Base-by-base conservation (phyloP, 2,113 vertebrate species). In the Helogale parvula region DNA sequence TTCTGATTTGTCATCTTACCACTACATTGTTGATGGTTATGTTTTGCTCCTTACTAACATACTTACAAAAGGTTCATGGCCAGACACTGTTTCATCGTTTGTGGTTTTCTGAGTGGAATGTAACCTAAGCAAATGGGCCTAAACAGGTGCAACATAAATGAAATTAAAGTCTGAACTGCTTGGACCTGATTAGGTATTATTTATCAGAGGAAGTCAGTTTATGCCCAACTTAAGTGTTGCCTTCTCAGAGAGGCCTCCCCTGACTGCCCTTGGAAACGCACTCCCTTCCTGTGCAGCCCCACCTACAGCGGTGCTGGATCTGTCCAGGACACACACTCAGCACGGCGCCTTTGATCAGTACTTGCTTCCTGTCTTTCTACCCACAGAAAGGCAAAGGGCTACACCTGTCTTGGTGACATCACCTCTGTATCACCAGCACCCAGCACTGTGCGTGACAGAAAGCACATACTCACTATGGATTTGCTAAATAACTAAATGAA, bases 71-170 rank as follows among this genome's bases (percentile, higher is more conserved):
- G 9, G n/a, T 69, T 16, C 47, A 16, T 41, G 38, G 52, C 27
- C 66, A 82, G 60, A 66, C 3, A 65, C 5, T 0, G 14, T 21
- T 87, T 23, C 45, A 38, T 17, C 38, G 4, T 29, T 95, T 71
- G 38, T 17, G 23, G 21, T 84, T 45, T 65, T 81, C 21, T 31
- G 27, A 87, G 14, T 88, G 15, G 27, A 94, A 96, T 33, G 33
- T 50, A 86, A 94, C n/a, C 92, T 72, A 69, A 81, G 31, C 33
- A 92, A 94, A 63, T 79, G n/a, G 81, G 54, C 85, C 41, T 60
- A 47, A n/a, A 86, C 0, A 52, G 31, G 45, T 14, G 35, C 38
- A 52, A 25, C 65, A 81, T 9, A 41, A 93, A 81, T 81, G 47
- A 79, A 85, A 86, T 6, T 13, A 21, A 86, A 87, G 54, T 69